Evolutionary conservation across 2,797 vertebrate genomes (phyloP).

Genomic region (Mus caroli): DNA sequence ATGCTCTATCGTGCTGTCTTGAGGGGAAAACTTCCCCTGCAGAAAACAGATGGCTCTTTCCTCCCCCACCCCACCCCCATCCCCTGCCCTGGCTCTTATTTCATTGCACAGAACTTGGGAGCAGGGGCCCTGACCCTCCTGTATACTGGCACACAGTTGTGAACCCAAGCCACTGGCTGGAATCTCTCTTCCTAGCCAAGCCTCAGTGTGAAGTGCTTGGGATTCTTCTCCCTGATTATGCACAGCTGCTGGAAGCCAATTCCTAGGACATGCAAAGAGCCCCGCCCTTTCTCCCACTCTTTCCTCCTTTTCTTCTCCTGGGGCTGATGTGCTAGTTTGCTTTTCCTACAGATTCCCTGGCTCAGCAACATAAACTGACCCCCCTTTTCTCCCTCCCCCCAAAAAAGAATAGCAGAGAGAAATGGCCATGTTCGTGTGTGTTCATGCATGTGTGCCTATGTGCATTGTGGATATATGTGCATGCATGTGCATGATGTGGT

Average conservation of each 20-base stretch:
- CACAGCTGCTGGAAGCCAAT: conserved; percentile 44
- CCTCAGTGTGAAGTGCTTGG: background rate
- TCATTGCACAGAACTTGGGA: background rate
- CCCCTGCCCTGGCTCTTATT: background rate
- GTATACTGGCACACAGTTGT: background rate
- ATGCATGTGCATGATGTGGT: background rate
- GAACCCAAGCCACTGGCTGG: background rate
- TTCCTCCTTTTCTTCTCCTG: background rate
- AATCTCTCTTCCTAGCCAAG: background rate
- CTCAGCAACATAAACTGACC: background rate
- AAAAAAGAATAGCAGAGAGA: background rate
- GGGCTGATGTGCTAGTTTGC: background rate
- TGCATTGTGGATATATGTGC: background rate
- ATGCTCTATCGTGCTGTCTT: background rate
- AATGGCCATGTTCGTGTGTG: background rate
- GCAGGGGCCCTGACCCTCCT: background rate
- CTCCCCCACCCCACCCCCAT: background rate
- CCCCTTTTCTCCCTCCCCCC: too few species aligned
- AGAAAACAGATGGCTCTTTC: background rate
- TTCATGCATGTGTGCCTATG: background rate
- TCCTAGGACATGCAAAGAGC: background rate
- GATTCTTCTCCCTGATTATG: background rate
- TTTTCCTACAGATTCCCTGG: background rate
- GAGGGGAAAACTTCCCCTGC: background rate
- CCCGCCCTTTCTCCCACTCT: background rate